Evolutionary conservation across 1,140 invertebrate species (phyloP).

Genomic region (Drosophila bocqueti): DNA sequence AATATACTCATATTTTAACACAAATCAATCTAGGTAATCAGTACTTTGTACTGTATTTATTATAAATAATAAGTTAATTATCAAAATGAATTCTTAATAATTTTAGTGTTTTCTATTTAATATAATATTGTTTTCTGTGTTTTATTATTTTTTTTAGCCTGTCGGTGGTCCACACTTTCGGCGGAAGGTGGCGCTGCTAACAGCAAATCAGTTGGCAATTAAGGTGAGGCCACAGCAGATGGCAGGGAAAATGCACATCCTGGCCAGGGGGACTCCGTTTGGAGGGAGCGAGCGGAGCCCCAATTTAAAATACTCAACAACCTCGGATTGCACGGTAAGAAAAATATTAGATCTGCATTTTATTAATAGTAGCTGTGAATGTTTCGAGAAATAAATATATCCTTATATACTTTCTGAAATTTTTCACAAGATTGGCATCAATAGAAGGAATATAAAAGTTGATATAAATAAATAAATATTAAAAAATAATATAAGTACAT

Average conservation of each 20-base stretch:
- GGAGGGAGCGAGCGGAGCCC: neutral
- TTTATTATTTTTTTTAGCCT: slow-evolving; percentile 3
- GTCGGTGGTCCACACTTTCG: slow-evolving; percentile 53
- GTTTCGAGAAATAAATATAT: no score
- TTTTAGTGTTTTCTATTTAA: neutral
- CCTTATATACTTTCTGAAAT: neutral
- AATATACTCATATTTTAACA: neutral
- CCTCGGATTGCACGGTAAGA: neutral
- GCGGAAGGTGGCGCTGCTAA: slow-evolving; percentile 53
- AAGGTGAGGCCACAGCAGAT: slow-evolving; percentile 37
- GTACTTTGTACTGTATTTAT: neutral
- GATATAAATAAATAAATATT: no score
- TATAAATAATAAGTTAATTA: neutral
- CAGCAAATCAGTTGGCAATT: slow-evolving; percentile 51
- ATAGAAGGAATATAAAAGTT: no score
- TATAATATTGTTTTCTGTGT: neutral
- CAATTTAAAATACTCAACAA: slow-evolving; percentile 12
- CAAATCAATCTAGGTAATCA: neutral
- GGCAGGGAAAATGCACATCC: slow-evolving; percentile 1
- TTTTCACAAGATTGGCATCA: no score
- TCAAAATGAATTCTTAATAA: neutral
- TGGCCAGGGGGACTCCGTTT: neutral
- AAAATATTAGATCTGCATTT: neutral
- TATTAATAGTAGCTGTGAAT: neutral
- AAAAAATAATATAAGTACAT: no score